Evolutionary conservation across 2,113 vertebrate genomes (phyloP), one percentile per base, ranked within the genome.

Genomic region (Sclerurus mexicanus): DNA sequence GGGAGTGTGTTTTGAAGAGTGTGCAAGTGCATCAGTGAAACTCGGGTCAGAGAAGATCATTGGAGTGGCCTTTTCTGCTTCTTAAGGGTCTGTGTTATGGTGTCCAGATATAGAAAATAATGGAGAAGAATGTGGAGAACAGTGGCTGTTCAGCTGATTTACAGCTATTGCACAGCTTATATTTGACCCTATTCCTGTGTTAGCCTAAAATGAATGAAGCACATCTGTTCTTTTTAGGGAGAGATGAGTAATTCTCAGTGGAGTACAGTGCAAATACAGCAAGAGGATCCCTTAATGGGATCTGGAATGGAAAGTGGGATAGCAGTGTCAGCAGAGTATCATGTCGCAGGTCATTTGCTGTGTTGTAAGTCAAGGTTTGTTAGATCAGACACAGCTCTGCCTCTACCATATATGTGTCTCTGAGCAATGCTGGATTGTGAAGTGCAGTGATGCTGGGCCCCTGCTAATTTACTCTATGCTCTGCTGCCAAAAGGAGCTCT

Each of bases 391-490:
- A 28, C 0, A 0, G 20, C 59, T 93, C 46, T 90, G 46, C 71
- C 30, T 78, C 27, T 85, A 80, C 60, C 2, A 0, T 49, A n/a
- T 35, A 1, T 0, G 0, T n/a, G 49, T 81, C 33, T 75, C 60
- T n/a, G 75, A 42, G 63, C 1, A 1, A 24, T 42, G 78, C 67
- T 92, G 79, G 49, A 4, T 5, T 69, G 75, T 35, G n/a, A 23
- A 0, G 2, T 0, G 1, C 46, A 14, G 78, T 0, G 3, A 24
- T 85, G 82, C 24, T 6, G 14, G 13, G 4, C 0, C 2, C 67
- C 40, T 47, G n/a, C 52, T 22, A 10, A 4, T 67, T 87, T 14
- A n/a, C n/a, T 80, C 59, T 58, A 3, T 10, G 31, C 46, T 49
- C 20, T 49, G 58, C 77, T 84, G 18, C 17, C 4, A 3, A 21